These are phyloP conservation scores for Tokudaia tokunoshimensis DNA, from an alignment of 2,797 vertebrate genomes.

Conservation along the genomic window DNA sequence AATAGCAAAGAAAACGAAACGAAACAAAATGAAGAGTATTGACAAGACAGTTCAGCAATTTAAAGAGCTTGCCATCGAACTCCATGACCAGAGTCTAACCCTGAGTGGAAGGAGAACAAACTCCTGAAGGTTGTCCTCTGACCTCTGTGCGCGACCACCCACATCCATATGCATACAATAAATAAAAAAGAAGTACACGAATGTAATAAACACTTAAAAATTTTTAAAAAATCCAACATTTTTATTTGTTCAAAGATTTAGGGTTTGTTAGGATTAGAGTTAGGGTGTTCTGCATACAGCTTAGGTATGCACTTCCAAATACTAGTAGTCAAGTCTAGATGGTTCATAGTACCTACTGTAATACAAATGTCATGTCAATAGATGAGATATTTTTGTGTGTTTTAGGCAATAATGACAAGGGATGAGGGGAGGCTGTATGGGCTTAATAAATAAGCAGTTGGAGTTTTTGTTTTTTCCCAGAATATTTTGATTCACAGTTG, in stretches of 20 bases:
- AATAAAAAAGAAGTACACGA: background rate
- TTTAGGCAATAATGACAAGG: background rate
- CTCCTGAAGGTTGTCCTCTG: background rate
- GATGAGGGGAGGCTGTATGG: background rate
- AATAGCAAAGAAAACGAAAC: background rate
- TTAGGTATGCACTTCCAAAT: background rate
- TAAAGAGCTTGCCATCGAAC: background rate
- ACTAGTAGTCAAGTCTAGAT: background rate
- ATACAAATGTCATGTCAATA: background rate
- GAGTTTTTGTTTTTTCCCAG: background rate
- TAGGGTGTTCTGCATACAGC: background rate
- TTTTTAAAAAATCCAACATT: background rate
- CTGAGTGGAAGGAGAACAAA: background rate
- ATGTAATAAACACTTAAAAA: background rate
- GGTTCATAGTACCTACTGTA: background rate
- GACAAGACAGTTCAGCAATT: background rate
- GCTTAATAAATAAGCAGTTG: background rate
- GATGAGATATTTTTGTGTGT: background rate
- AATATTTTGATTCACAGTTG: background rate
- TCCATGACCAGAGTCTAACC: background rate
- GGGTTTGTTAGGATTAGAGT: background rate
- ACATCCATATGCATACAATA: background rate
- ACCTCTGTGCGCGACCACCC: background rate
- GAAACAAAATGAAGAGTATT: background rate
- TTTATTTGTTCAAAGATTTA: background rate